Percentiles rank a stretch among this genome's conserved stretches.
phyloP scores from a whole-genome alignment of 2,797 vertebrate species.

The Podarcis lilfordi region DNA sequence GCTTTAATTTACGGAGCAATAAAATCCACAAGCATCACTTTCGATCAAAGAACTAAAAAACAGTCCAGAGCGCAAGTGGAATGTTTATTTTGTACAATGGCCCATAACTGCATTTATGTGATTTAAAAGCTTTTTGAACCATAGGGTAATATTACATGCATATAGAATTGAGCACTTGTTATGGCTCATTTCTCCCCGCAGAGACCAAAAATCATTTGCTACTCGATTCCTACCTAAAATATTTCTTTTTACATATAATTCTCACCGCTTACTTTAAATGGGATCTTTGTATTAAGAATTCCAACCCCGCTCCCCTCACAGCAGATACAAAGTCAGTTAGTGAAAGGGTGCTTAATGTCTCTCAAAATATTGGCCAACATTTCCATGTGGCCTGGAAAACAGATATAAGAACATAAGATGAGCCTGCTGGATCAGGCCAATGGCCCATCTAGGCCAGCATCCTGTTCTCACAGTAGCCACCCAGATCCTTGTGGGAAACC shows the following conservation, averaged over 20 bases:
- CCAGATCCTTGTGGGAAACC: too few relatives aligned
- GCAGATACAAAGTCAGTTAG: conserved; percentile 61
- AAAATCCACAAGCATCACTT: conserved; percentile 76
- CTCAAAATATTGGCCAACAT: not conserved
- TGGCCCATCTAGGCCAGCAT: too few relatives aligned
- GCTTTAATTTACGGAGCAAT: conserved; percentile 84
- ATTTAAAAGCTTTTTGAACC: conserved; percentile 89
- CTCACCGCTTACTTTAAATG: conserved; percentile 74
- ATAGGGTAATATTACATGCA: conserved; percentile 85
- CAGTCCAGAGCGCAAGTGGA: conserved; percentile 84
- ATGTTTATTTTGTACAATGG: conserved; percentile 93
- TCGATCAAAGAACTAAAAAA: conserved; percentile 79
- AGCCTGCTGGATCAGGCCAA: too few relatives aligned
- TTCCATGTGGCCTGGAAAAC: not conserved
- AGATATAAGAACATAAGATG: too few relatives aligned
- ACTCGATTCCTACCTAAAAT: conserved; percentile 83
- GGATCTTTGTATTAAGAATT: conserved; percentile 72
- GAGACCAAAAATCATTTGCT: conserved; percentile 84
- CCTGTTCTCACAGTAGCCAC: too few relatives aligned
- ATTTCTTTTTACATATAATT: conserved; percentile 76
- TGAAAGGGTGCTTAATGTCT: conserved; percentile 6
- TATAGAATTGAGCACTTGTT: conserved; percentile 85
- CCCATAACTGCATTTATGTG: conserved; percentile 89
- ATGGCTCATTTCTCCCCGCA: conserved; percentile 90
- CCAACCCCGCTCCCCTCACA: rapidly evolving